These are phyloP conservation scores for Spodoptera litura DNA, from an alignment of 1,140 invertebrate species.

Conservation along the genomic window DNA sequence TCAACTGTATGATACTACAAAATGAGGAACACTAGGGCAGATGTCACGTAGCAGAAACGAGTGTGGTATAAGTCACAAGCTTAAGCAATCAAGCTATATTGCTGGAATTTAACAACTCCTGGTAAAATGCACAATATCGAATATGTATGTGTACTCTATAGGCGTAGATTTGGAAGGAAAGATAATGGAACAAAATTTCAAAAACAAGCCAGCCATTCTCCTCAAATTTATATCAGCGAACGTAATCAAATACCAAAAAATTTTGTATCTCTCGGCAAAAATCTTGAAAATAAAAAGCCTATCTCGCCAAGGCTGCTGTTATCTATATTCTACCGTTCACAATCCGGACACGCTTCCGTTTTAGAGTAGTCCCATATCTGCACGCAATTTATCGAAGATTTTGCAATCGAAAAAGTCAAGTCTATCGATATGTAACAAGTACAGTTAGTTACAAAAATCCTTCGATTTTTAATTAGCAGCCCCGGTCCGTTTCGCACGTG, in stretches of 20 bases:
- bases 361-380: constrained; percentile 27
- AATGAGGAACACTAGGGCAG: no score
- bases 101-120: no score
- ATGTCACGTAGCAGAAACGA: no score
- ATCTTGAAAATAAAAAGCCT: constrained; percentile 34
- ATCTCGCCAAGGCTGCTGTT: constrained; percentile 13
- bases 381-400: constrained; percentile 35
- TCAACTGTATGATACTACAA: no score
- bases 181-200: no score
- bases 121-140: no score
- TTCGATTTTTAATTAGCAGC: constrained; percentile 82
- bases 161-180: no score
- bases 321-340: constrained; percentile 24
- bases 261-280: constrained; percentile 1
- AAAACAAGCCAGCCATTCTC: no score
- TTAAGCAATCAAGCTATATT: no score
- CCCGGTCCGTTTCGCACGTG: constrained; percentile 67
- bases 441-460: constrained; percentile 78
- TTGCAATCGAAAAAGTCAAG: constrained; percentile 15
- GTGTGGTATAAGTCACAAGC: no score
- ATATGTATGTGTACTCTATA: no score
- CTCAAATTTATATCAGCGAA: neutral
- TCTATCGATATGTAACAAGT: constrained; percentile 57
- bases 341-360: constrained; percentile 42
- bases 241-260: constrained; percentile 28